phyloP scores from a whole-genome alignment of 92 coral and sea anemone genomes.

The Ricordea florida region DNA sequence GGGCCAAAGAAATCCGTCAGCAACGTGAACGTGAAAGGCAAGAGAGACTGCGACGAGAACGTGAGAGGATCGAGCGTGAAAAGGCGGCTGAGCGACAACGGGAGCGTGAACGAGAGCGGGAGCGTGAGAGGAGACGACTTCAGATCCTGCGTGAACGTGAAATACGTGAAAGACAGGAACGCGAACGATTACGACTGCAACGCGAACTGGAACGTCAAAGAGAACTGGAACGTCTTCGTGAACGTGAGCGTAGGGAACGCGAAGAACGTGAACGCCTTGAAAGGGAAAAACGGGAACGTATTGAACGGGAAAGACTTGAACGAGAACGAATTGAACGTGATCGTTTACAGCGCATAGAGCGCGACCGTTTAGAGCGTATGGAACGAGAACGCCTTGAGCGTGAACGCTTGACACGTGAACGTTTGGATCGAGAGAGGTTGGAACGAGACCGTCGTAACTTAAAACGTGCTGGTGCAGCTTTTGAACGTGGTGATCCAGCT shows the following conservation, averaged over 20 bases:
- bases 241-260: slow-evolving; percentile 80
- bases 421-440: slow-evolving; percentile 77
- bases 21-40: slow-evolving; percentile 94
- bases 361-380: slow-evolving; percentile 89
- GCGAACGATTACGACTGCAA: slow-evolving; percentile 79
- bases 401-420: slow-evolving; percentile 87
- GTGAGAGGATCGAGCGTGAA: slow-evolving; percentile 96
- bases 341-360: slow-evolving; percentile 91
- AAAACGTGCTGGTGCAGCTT: slow-evolving; percentile 83
- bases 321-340: slow-evolving; percentile 89
- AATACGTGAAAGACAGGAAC: slow-evolving; percentile 93
- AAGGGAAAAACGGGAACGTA: slow-evolving; percentile 93
- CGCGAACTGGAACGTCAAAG: slow-evolving; percentile 94
- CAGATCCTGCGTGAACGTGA: slow-evolving; percentile 89
- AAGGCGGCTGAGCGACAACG: slow-evolving; percentile 88
- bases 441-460: slow-evolving; percentile 93
- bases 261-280: slow-evolving; percentile 87
- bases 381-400: slow-evolving; percentile 85
- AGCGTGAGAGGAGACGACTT: slow-evolving; percentile 89
- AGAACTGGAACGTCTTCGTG: slow-evolving; percentile 84
- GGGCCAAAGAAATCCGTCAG: slow-evolving; percentile 81
- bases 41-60: slow-evolving; percentile 88
- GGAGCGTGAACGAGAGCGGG: slow-evolving; percentile 89
- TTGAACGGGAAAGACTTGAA: slow-evolving; percentile 90
- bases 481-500: slow-evolving; percentile 66